phyloP scores from a whole-genome alignment of 2,888 invertebrate species.

The Leptothorax acervorum region DNA sequence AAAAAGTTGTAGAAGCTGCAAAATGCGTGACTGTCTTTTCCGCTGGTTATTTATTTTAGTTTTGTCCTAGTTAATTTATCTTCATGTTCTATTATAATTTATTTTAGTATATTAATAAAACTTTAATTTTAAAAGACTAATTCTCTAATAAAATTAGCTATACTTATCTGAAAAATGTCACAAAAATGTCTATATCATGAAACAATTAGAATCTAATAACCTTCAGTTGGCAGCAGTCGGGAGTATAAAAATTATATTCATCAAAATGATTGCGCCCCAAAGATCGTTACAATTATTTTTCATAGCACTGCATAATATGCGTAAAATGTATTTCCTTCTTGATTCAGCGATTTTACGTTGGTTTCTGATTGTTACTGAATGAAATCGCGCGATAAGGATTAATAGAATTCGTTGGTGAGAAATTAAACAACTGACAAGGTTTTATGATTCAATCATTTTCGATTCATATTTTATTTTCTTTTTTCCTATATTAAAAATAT shows the following conservation, averaged over 20 bases:
- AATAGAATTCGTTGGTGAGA: slow-evolving; percentile 21
- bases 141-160: background rate
- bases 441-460: slow-evolving; percentile 9
- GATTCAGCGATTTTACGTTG: background rate
- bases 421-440: slow-evolving; percentile 10
- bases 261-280: background rate
- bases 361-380: slow-evolving; percentile 10
- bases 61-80: background rate
- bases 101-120: background rate
- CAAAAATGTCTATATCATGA: background rate
- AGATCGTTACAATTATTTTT: background rate
- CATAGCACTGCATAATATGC: background rate
- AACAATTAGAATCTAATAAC: background rate
- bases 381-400: slow-evolving; percentile 2
- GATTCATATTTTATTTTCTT: slow-evolving; percentile 7
- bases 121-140: background rate
- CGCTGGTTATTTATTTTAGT: background rate
- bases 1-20: background rate
- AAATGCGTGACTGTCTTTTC: background rate
- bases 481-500: slow-evolving; percentile 10
- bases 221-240: too few relatives aligned
- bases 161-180: background rate
- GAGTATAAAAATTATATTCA: background rate
- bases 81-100: background rate
- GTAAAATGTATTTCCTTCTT: slow-evolving; percentile 5